Percentiles rank a stretch among this genome's conserved stretches.
Evolutionary conservation across 92 coral and sea anemone genomes (phyloP).

Genomic region (Pocillopora grandis): DNA sequence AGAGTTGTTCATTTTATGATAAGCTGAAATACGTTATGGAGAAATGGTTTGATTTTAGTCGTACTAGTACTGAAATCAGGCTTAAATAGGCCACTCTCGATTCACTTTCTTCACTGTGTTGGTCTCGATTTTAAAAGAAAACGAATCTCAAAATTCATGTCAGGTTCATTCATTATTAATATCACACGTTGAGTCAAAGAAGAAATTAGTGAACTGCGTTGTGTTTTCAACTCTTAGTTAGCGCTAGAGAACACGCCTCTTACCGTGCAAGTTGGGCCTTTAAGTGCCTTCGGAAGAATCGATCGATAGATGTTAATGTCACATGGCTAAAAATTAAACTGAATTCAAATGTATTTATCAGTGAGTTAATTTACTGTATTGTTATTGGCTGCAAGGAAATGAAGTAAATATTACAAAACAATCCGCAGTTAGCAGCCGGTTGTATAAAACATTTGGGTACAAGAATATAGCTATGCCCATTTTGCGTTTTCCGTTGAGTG

Average conservation of each 20-base stretch:
- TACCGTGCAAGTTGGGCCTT: too few relatives aligned
- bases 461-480: background rate
- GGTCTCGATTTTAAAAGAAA: background rate
- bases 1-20: too few relatives aligned
- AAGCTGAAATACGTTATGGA: too few relatives aligned
- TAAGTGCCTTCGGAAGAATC: too few relatives aligned
- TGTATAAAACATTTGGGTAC: too few relatives aligned
- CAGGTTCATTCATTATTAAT: slow-evolving; percentile 3
- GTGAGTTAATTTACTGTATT: background rate
- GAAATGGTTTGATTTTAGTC: too few relatives aligned
- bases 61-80: too few relatives aligned
- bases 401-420: background rate
- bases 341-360: too few relatives aligned
- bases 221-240: background rate
- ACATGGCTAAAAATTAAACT: background rate
- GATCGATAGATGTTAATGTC: background rate
- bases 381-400: background rate
- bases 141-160: background rate
- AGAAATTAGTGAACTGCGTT: background rate
- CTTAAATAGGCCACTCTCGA: too few relatives aligned
- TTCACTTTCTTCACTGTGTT: background rate
- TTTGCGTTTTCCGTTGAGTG: background rate
- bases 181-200: background rate
- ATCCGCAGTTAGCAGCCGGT: too few relatives aligned
- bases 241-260: too few relatives aligned